These are phyloP conservation scores for Trachelipus rathkii DNA, from an alignment of 1,140 invertebrate genomes.

Conservation along the genomic window DNA sequence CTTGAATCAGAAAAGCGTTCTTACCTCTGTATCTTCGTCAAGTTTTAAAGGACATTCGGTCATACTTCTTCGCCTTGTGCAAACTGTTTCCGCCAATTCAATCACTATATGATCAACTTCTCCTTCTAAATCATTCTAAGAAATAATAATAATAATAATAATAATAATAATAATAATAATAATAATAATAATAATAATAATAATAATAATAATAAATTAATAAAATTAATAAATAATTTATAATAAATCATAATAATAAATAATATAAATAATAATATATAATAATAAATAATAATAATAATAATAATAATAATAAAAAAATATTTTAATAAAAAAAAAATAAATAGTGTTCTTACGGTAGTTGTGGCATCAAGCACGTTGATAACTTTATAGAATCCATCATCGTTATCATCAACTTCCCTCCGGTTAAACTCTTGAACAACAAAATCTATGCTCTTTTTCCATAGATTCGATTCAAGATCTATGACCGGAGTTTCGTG, in stretches of 20 bases:
- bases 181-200: no score
- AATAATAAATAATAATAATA: no score
- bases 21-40: slow-evolving; percentile 39
- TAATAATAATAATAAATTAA: no score
- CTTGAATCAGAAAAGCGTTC: not conserved
- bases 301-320: no score
- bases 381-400: slow-evolving; percentile 29
- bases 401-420: slow-evolving; percentile 35
- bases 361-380: slow-evolving; percentile 19
- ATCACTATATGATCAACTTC: slow-evolving; percentile 30
- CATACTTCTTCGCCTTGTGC: slow-evolving; percentile 28
- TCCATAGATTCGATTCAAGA: no score
- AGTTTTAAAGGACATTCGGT: slow-evolving; percentile 34
- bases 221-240: no score
- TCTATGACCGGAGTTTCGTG: no score
- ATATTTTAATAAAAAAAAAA: no score
- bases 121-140: not conserved
- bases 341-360: not conserved
- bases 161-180: no score
- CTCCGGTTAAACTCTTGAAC: slow-evolving; percentile 35
- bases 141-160: not conserved
- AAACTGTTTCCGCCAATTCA: slow-evolving; percentile 39
- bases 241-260: no score
- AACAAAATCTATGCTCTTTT: slow-evolving; percentile 27
- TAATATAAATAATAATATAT: no score